Base-by-base conservation (phyloP, 2,888 invertebrate genomes). In the Hydroisotoma schaefferi region DNA sequence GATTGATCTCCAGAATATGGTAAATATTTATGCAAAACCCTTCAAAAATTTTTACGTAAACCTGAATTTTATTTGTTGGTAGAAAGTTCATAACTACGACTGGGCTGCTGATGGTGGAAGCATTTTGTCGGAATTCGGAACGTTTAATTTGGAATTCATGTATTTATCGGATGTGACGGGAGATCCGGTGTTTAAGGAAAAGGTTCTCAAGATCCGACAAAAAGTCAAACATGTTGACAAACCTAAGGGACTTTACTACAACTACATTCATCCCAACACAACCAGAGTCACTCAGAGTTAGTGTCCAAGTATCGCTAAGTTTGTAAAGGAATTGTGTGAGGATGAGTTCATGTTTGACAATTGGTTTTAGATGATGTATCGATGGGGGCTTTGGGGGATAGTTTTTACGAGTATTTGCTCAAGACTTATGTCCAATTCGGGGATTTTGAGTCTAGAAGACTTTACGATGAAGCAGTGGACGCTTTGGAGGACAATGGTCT, bases 381-480 rank as follows among this genome's bases (percentile, higher is more conserved):
- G 0, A 83, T 99, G 75, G 99, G 99, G 55, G 98, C 94, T 0
- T 80, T 98, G 40, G 98, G 98, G 25, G 99, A 99, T 80, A 95
- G 94, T 74, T 99, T 94, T 81, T 99, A 95, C 80, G 99, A 99
- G 79, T 99, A 99, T 78, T 82, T 99, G 58, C 81, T 99, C 63
- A 99, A 99, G 79, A 88, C 93, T 3, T 92, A 90, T 88, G 82
- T 88, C 71, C 87, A 90, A 76, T 87, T 90, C 0, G 90, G 88
- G 23, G 94, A 95, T 77, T 81, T 81, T 62, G 87, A 88, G 75
- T 92, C 91, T 0, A 83, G 90, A 49, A 81, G 86, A 74, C 94
- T 99, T 93, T 99, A 91, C 80, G 93, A 95, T 76, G 87, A 89
- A 58, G 93, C 98, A 0, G 88, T 98, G 83, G 75, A 79, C 63